Base-by-base conservation (phyloP, 2,797 vertebrate genomes). In the Manis pentadactyla region DNA sequence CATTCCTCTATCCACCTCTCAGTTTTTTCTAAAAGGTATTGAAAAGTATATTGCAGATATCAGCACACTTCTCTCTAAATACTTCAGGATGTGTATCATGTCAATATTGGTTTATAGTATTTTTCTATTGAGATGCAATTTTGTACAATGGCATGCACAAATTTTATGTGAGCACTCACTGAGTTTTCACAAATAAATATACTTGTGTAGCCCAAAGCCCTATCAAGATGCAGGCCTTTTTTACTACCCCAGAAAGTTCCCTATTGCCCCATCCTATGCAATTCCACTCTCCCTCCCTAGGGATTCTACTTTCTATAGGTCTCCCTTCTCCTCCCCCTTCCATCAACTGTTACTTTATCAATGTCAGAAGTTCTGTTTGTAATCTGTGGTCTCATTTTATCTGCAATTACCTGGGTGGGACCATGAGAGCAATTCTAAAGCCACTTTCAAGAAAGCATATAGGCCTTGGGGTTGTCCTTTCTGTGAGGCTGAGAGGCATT, bases 11-110 rank as follows among this genome's bases (percentile, higher is more conserved):
- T 2, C 5, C 12, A 68, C 19, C 61, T 31, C 90, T 86, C 74
- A 42, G 46, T 25, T 68, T 89, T 96, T 94, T 85, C 42, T 5
- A 81, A 94, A 83, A 88, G 34, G 4, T 12, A 59, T 77, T 94
- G 84, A 64, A 93, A 93, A 31, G 23, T 42, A 79, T 11, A 91
- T 23, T 94, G 14, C 81, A 92, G 39, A 57, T 23, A 74, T 34
- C 31, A 86, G 64, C 64, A 79, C 7, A 77, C 37, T 57, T 84
- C 17, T 75, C 25, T 21, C 34, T 63, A 25, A 93, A 77, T 63
- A 81, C 19, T 51, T 77, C 14, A 89, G 69, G 5, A 34, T 29
- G 46, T 4, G 37, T 29, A 59, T 49, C n/a, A 37, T 57, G 73
- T 49, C n/a, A 78, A 21, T 71, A 95, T 87, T 75, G 89, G 31